These are phyloP conservation scores for Homarus americanus DNA, from an alignment of 1,140 invertebrate species.

Conservation along the genomic window DNA sequence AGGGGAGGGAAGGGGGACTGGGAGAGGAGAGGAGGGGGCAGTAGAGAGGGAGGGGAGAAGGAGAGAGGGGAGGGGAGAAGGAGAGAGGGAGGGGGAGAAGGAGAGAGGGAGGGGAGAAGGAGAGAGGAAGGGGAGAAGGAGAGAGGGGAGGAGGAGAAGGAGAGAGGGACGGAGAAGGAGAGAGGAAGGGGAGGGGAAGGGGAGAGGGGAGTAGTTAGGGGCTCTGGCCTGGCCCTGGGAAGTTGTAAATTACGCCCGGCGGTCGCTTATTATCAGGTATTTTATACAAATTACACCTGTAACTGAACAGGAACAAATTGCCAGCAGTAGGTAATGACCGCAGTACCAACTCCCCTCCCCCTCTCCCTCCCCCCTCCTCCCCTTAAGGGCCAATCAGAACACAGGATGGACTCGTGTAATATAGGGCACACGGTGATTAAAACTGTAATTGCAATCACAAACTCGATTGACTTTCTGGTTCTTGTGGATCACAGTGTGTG, in stretches of 20 bases:
- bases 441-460: too few species aligned
- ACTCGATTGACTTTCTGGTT: too few species aligned
- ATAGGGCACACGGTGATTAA: too few species aligned
- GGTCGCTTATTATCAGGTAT: slow-evolving; percentile 42
- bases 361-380: neutral
- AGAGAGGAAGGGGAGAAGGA: too few species aligned
- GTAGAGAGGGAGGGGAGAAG: neutral
- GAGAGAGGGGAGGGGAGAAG: too few species aligned
- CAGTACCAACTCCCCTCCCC: neutral
- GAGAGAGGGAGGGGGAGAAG: neutral
- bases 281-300: slow-evolving; percentile 57
- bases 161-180: neutral
- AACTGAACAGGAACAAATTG: slow-evolving; percentile 57
- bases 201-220: neutral
- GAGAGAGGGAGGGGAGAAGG: neutral
- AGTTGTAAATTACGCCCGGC: slow-evolving; percentile 47
- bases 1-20: neutral
- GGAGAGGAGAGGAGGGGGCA: too few species aligned
- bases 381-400: too few species aligned
- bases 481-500: too few species aligned
- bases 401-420: too few species aligned
- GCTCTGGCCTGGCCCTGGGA: too few species aligned
- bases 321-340: slow-evolving; percentile 29
- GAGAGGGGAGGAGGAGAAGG: too few species aligned
- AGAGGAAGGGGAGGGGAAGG: neutral